Evolutionary conservation across 1,140 invertebrate species (phyloP).

Genomic region (Diabrotica undecimpunctata): DNA sequence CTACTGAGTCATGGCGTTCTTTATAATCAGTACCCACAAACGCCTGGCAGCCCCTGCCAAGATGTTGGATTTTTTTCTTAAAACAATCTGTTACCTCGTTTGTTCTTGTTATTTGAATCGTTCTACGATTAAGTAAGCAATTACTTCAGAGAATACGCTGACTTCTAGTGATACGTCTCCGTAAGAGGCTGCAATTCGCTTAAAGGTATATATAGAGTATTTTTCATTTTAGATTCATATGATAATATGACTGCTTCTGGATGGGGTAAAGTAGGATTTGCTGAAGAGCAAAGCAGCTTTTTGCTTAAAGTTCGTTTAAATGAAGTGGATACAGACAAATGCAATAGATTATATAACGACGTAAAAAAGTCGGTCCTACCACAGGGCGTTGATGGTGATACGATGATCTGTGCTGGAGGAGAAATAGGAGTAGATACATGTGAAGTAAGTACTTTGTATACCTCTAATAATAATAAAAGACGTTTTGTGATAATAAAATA

Average conservation of each 20-base stretch:
- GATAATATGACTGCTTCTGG: constrained; percentile 24
- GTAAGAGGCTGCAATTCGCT: no score
- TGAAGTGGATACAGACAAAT: background rate
- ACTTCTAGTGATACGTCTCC: no score
- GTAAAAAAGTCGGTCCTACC: background rate
- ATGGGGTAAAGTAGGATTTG: constrained; percentile 42
- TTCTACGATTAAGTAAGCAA: no score
- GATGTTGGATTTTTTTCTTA: no score
- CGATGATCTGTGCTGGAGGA: constrained; percentile 2
- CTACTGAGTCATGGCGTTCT: no score
- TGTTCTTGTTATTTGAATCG: no score
- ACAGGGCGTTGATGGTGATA: background rate
- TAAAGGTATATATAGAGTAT: no score
- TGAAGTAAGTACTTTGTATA: background rate
- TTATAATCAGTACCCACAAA: no score
- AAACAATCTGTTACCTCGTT: no score
- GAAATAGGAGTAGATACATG: background rate
- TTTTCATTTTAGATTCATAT: background rate
- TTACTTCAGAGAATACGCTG: no score
- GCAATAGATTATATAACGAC: background rate
- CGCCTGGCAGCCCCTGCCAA: no score
- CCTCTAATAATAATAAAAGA: background rate
- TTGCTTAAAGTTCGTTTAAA: constrained; percentile 49
- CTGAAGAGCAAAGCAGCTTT: constrained; percentile 45
- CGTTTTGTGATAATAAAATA: no score